Base-by-base conservation (phyloP, 2,113 vertebrate genomes). In the Pseudorectes ferrugineus region DNA sequence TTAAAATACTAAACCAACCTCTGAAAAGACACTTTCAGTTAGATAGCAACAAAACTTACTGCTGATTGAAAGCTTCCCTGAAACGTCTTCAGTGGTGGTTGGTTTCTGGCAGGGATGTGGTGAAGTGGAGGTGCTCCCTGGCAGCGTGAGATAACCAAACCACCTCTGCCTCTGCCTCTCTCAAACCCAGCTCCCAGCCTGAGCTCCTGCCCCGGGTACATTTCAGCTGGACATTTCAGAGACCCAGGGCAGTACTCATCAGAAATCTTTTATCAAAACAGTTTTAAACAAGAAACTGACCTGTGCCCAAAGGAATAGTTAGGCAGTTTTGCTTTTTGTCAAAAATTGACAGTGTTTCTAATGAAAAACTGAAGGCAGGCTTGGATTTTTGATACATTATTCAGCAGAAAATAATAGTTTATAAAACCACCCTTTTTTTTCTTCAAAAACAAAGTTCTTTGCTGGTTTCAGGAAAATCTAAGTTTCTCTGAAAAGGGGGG, bases 111-210 rank as follows among this genome's bases (percentile, higher is more conserved):
- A 23, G 49, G 11, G 16, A 6, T 4, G 2, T 7, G 35, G 61
- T 42, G 63, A n/a, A 18, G 23, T 3, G 11, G 70, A 71, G n/a
- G 5, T 46, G 43, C 48, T 73, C 72, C 12, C 3, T 9, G 49
- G 42, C 42, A 40, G 28, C 1, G 0, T 14, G 62, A 22, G 28
- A 26, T 31, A 49, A 4, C 2, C 16, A 3, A 12, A 35, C 6
- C 26, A 17, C 26, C 1, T 0, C 52, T 81, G 33, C 29, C 54
- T 55, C 36, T 59, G n/a, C n/a, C 21, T 23, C 0, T 0, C 51
- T 45, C n/a, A 19, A 31, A 31, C 17, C 3, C 74, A 12, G 33
- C 31, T 35, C 29, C 43, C 83, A 58, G 28, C 42, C 65, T 12
- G 3, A 74, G 51, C 46, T 76, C 33, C 73, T 40, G 26, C 23